These are phyloP conservation scores for Linepithema humile DNA, from an alignment of 1,140 invertebrate species.

Conservation along the genomic window DNA sequence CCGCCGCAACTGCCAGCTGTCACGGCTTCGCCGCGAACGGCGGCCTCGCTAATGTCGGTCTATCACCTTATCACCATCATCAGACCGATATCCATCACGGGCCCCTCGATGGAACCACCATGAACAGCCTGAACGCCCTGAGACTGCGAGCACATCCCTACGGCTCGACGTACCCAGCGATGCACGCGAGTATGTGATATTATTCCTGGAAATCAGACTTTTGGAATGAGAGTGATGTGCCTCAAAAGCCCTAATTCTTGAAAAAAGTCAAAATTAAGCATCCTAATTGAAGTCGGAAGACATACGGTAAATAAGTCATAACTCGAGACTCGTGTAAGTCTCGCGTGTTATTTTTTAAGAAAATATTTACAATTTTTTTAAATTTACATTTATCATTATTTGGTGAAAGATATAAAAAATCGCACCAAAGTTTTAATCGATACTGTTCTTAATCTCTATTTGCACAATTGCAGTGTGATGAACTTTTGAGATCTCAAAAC, in stretches of 20 bases:
- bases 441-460: no score
- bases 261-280: background rate
- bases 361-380: no score
- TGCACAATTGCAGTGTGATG: no score
- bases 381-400: no score
- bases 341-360: no score
- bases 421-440: no score
- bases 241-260: background rate
- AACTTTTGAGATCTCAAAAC: no score
- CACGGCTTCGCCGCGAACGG: constrained; percentile 79
- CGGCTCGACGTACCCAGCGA: constrained; percentile 79
- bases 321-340: no score
- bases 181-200: constrained; percentile 83
- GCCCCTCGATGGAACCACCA: constrained; percentile 74
- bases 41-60: constrained; percentile 74
- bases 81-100: constrained; percentile 72
- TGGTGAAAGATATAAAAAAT: no score
- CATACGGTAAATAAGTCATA: no score
- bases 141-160: constrained; percentile 81
- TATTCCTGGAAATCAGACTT: background rate
- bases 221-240: background rate
- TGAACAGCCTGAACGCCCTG: constrained; percentile 78
- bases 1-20: constrained; percentile 68
- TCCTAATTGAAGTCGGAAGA: no score
- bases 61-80: constrained; percentile 76